Evolutionary conservation across 1,140 invertebrate species (phyloP), one percentile per base, ranked within the genome.

Genomic region (Magallana gigas): DNA sequence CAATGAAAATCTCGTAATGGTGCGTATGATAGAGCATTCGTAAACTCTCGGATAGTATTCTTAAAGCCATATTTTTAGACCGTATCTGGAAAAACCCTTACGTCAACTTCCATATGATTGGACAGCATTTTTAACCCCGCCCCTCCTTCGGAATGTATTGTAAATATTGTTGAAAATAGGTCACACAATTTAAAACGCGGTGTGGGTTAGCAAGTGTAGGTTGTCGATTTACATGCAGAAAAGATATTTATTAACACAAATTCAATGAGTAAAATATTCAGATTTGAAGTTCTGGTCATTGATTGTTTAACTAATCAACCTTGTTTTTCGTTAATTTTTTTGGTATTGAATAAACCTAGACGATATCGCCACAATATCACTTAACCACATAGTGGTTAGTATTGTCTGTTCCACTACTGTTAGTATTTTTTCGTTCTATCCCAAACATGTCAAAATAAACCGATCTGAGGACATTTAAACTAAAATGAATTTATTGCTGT

Each of bases 351-450:
- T 48, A 48, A 48, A 48, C 3, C 36, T 48, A 48, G 36, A 48
- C 36, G 23, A 29, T 29, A 76, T 12, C 12, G 23, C 36, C 68
- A 76, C 14, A 12, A 29, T 12, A 76, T 9, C 11, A 5, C 68
- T 29, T 76, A 76, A 76, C 68, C 68, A 76, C 68, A 76, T 36
- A 76, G 68, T 76, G 68, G 68, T 76, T 76, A 29, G 68, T 36
- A 76, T 76, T 76, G 68, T 76, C 23, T 36, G 18, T 76, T 76
- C 36, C 12, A 12, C 36, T 76, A 12, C 29, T 76, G 23, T 76
- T 18, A 9, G 68, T 76, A 11, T 29, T 76, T 76, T 29, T 29
- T 76, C 68, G 23, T 29, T 76, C 68, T 76, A 76, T 76, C 68
- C 68, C 9, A 18, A 76, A 12, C 8, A 76, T 29, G 36, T 12